Percentiles rank a stretch among this genome's conserved stretches.
These are phyloP conservation scores for Lycaon pictus DNA, from an alignment of 2,113 vertebrate species.

Conservation along the genomic window DNA sequence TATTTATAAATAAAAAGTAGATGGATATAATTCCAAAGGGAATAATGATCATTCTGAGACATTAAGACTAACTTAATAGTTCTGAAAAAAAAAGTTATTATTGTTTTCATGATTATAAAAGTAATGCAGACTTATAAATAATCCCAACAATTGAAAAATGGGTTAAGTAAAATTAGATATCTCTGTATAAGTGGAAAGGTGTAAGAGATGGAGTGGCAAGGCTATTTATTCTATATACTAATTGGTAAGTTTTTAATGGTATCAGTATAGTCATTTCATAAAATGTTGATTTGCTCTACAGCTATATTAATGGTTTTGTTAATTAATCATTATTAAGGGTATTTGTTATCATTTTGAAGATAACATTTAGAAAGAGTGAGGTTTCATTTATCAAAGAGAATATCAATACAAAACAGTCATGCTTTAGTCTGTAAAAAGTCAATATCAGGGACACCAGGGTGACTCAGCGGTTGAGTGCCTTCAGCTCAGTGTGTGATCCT, in stretches of 20 bases:
- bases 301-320: neutral
- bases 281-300: slow-evolving; percentile 17
- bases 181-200: neutral
- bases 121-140: neutral
- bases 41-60: slow-evolving; percentile 29
- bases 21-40: neutral
- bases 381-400: neutral
- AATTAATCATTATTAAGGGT: neutral
- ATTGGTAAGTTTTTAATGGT: neutral
- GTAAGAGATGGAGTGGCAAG: neutral
- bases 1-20: slow-evolving; percentile 16
- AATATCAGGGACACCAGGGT: neutral
- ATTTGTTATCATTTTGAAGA: neutral
- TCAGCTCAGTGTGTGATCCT: too few species aligned
- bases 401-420: neutral
- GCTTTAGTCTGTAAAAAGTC: neutral
- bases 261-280: neutral
- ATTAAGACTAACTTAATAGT: neutral
- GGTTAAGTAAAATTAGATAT: neutral
- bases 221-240: neutral
- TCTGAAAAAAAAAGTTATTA: neutral
- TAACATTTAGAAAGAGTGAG: neutral
- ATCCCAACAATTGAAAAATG: neutral
- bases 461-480: too few species aligned
- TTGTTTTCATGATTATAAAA: slow-evolving; percentile 33